A percentile compares a stretch with the other conserved stretches of the same genome.
phyloP scores from a whole-genome alignment of 2,797 vertebrate species.

The Phoxinus dragarum region DNA sequence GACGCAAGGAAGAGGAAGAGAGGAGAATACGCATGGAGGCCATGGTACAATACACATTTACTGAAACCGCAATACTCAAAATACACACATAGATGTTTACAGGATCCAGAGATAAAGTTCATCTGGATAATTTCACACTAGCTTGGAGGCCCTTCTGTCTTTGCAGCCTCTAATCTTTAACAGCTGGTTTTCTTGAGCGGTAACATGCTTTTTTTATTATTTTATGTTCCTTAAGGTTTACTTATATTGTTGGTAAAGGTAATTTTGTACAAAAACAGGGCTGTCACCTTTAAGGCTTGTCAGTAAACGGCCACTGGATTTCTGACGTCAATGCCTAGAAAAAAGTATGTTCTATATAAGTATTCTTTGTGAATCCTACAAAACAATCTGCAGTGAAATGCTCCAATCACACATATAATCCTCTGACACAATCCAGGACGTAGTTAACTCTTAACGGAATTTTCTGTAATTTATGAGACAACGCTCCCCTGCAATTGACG shows the following conservation, averaged over 20 bases:
- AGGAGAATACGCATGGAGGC: slow-evolving; percentile 92
- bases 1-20: slow-evolving; percentile 96
- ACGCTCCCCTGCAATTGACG: neutral
- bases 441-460: neutral
- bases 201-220: neutral
- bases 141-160: neutral
- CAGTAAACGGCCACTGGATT: neutral
- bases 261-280: neutral
- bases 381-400: neutral
- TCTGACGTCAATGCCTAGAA: neutral
- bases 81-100: neutral
- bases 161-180: neutral
- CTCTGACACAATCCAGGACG: neutral
- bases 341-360: neutral
- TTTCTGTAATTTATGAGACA: neutral
- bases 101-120: neutral
- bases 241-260: neutral
- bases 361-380: neutral
- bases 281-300: neutral
- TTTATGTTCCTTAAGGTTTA: neutral
- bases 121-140: neutral
- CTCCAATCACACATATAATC: neutral
- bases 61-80: neutral
- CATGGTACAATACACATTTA: slow-evolving; percentile 83
- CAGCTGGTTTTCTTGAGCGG: neutral